These are phyloP conservation scores for Equus quagga DNA, from an alignment of 2,113 vertebrate genomes.

Conservation along the genomic window DNA sequence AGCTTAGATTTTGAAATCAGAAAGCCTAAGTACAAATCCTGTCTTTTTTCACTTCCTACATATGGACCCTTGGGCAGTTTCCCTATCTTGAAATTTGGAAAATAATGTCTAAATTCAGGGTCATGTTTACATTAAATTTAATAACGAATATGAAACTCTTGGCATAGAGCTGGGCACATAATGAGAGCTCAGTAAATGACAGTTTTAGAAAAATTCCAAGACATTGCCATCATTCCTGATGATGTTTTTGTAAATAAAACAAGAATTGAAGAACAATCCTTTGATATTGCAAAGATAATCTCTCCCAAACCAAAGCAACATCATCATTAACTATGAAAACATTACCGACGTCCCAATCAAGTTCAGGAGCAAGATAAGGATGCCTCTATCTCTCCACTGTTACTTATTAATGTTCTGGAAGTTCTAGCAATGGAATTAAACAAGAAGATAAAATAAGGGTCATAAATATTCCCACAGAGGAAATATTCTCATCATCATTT, in stretches of 20 bases:
- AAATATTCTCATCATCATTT: slow-evolving; percentile 58
- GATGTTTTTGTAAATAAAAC: slow-evolving; percentile 38
- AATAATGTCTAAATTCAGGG: background rate
- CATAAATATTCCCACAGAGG: slow-evolving; percentile 52
- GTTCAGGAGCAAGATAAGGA: slow-evolving; percentile 12
- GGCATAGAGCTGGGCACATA: background rate
- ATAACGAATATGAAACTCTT: background rate
- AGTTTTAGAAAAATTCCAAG: slow-evolving; percentile 49
- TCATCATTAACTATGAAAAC: background rate
- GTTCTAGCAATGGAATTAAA: slow-evolving; percentile 57
- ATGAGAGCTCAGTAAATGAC: background rate
- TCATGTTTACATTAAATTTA: background rate
- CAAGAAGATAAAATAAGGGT: slow-evolving; percentile 41
- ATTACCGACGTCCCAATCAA: background rate
- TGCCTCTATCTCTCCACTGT: background rate
- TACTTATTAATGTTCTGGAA: background rate
- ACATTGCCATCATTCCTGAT: background rate
- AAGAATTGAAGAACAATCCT: background rate
- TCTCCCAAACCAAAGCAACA: slow-evolving; percentile 4
- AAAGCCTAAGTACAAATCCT: background rate
- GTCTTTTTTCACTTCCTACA: background rate
- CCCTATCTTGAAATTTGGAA: slow-evolving; percentile 32
- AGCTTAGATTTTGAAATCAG: slow-evolving; percentile 20
- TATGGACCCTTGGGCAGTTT: background rate
- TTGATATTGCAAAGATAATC: background rate